Base-by-base conservation (phyloP, 1,140 invertebrate genomes). In the Drosophila sp. region DNA sequence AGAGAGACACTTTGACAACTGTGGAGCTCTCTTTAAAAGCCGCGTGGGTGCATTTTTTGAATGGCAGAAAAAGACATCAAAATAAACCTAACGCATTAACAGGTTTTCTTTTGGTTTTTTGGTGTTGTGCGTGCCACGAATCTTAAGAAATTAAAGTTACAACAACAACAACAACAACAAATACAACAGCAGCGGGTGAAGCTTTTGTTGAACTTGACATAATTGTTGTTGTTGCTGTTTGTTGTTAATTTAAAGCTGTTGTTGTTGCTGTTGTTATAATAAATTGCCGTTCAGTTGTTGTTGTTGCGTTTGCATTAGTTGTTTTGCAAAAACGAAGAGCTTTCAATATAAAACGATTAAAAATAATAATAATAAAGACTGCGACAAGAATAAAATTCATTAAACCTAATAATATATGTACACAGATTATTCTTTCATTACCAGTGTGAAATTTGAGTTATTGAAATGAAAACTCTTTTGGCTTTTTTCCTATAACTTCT, bases 181-280 rank as follows among this genome's bases (percentile, higher is more conserved):
- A 64, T 64, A 50, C 65, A 70, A 59, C 21, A 63, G 66, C 75
- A 53, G 63, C 78, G 82, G 78, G 74, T 78, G 78, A 81, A 86
- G 81, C 82, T 82, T 86, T 82, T 87, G 82, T 78, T 86, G 82
- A 86, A 86, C 82, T 86, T 86, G 82, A 86, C 82, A 86, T 82
- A 63, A 82, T 87, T 86, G 66, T 71, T 59, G 40, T 65, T 84
- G 80, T 76, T 78, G 16, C 46, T 53, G 59, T 34, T 61, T 43
- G 36, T 58, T 56, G 56, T 62, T 25, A 43, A 63, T 51, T 71
- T 63, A 53, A 51, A 58, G 13, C 32, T 64, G 43, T 70, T 81
- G 78, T 61, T 74, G 62, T 25, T 77, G 69, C 54, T 58, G 56
- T 74, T 77, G 69, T 66, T 64, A 56, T 53, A 64, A 71, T 69